Conservation (phyloP, 1,140 invertebrate species). For the Nebria ingens region DNA sequence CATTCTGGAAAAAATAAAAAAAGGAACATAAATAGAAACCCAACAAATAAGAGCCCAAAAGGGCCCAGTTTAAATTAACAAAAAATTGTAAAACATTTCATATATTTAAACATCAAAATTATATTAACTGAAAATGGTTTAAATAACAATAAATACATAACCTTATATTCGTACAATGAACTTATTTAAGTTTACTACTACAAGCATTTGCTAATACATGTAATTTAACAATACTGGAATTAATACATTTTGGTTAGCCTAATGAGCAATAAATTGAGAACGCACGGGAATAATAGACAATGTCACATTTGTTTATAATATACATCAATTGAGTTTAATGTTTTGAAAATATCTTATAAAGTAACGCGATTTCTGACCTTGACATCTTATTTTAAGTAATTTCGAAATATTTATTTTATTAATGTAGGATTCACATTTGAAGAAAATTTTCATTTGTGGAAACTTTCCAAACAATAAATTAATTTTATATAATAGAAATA, state of each 20-base stretch:
- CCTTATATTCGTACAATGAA: slow-evolving; percentile 1
- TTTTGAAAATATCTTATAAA: too few species aligned
- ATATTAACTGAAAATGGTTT: too few species aligned
- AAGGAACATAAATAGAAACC: slow-evolving; percentile 38
- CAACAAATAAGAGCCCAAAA: slow-evolving; percentile 30
- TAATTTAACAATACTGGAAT: slow-evolving; percentile 1
- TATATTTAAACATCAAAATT: too few species aligned
- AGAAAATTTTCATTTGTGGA: too few species aligned
- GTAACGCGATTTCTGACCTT: too few species aligned
- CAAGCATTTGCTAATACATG: background rate
- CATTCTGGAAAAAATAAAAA: slow-evolving; percentile 71
- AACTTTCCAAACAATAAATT: too few species aligned
- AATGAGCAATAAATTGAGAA: background rate
- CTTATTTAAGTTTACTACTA: background rate
- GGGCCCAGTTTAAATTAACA: slow-evolving; percentile 7
- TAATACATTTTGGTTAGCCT: background rate
- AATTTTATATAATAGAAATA: too few species aligned
- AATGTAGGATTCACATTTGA: too few species aligned
- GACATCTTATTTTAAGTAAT: too few species aligned
- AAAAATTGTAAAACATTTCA: background rate
- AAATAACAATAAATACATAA: too few species aligned
- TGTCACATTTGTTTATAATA: background rate
- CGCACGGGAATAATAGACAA: background rate
- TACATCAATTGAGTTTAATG: too few species aligned
- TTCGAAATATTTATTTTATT: too few species aligned